Conservation (phyloP, 2,797 vertebrate genomes). For the Lagorchestes hirsutus region DNA sequence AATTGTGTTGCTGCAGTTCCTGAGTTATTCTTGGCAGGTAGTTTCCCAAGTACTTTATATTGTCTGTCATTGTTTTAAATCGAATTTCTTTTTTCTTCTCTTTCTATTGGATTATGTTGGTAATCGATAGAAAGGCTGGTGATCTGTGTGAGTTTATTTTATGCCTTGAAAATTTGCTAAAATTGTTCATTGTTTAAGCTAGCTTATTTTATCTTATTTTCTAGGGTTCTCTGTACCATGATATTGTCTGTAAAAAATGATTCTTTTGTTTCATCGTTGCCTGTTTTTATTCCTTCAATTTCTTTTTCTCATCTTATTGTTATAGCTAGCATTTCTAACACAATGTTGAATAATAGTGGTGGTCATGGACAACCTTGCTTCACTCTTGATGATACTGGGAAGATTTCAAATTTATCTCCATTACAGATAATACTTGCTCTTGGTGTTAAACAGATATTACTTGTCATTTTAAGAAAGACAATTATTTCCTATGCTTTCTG, state of each 20-base stretch:
- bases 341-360: too few relatives aligned
- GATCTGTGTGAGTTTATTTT: neutral
- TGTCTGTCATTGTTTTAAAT: neutral
- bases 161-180: neutral
- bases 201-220: neutral
- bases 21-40: neutral
- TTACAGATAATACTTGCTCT: too few relatives aligned
- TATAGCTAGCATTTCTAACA: neutral
- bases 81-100: neutral
- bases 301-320: neutral
- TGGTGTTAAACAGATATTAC: too few relatives aligned
- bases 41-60: neutral
- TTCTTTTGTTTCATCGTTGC: neutral
- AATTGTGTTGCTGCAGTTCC: neutral
- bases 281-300: neutral
- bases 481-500: too few relatives aligned
- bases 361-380: too few relatives aligned
- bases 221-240: neutral
- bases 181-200: neutral
- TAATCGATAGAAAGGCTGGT: neutral
- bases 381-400: too few relatives aligned
- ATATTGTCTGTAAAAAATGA: neutral
- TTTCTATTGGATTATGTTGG: neutral
- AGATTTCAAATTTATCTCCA: too few relatives aligned
- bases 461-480: too few relatives aligned